These are phyloP conservation scores for Cherax quadricarinatus DNA, from an alignment of 1,140 invertebrate species.

Conservation along the genomic window DNA sequence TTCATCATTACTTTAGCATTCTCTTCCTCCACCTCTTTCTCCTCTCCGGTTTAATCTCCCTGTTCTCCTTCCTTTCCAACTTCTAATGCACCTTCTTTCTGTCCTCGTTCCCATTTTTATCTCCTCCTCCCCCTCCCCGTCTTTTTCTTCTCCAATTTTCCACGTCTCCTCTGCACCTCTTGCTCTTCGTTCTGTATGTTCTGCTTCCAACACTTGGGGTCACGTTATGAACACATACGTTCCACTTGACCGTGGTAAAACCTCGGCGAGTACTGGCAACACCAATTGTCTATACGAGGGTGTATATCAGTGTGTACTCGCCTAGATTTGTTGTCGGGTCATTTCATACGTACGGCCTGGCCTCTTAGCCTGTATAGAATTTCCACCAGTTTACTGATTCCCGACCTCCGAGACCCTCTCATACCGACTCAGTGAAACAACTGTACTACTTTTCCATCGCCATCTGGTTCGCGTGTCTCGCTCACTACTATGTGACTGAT, in stretches of 20 bases:
- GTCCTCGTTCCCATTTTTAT: neutral
- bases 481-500: no score
- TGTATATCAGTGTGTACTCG: conserved; percentile 17
- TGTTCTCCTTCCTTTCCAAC: no score
- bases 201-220: neutral
- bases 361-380: no score
- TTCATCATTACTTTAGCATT: no score
- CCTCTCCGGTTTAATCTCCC: no score
- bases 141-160: neutral
- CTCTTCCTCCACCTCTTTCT: no score
- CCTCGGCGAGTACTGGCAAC: neutral
- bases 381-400: no score
- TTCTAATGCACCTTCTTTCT: no score
- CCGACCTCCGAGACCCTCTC: no score
- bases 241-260: neutral
- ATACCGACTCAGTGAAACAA: no score
- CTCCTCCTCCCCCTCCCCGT: neutral
- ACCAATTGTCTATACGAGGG: neutral
- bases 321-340: neutral
- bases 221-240: neutral
- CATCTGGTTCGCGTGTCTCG: no score
- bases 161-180: neutral
- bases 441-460: no score
- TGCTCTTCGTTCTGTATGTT: neutral
- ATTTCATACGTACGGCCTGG: neutral